Conservation (phyloP, 1,140 invertebrate genomes). For the Samia ricini region DNA sequence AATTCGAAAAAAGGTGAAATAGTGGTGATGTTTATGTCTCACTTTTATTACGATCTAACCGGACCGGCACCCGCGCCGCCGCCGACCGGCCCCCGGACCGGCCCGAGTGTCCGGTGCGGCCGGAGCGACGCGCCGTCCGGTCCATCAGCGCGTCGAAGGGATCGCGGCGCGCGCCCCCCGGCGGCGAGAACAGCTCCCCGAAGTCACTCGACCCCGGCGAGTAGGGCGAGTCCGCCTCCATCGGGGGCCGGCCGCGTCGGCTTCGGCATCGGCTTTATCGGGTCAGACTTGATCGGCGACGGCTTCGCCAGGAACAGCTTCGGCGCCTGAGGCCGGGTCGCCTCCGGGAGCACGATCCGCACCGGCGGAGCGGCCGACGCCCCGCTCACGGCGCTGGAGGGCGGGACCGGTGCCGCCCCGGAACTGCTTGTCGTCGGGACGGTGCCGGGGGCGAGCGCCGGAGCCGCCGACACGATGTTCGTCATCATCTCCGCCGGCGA, state of each 20-base stretch:
- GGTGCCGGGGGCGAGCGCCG: conserved; percentile 66
- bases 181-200: conserved; percentile 91
- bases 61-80: conserved; percentile 67
- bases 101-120: too few relatives aligned
- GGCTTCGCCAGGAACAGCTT: conserved; percentile 75
- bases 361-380: conserved; percentile 42
- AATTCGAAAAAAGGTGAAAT: too few relatives aligned
- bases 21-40: too few relatives aligned
- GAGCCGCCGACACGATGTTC: conserved; percentile 40
- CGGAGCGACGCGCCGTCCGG: conserved; percentile 56
- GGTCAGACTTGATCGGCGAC: conserved; percentile 76
- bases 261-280: conserved; percentile 77
- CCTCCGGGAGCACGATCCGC: conserved; percentile 72
- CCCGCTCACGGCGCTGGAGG: conserved; percentile 39
- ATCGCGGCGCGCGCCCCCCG: conserved; percentile 58
- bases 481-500: conserved; percentile 52
- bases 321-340: conserved; percentile 66
- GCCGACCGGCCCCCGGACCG: conserved; percentile 5
- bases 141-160: conserved; percentile 79
- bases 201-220: conserved; percentile 90
- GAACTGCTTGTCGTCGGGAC: conserved; percentile 66
- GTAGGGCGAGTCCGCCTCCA: conserved; percentile 84
- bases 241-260: conserved; percentile 43
- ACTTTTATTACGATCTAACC: conserved; percentile 73
- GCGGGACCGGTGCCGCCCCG: conserved; percentile 68